Evolutionary conservation across 1,140 invertebrate species (phyloP), one percentile per base, ranked within the genome.

Genomic region (Drosophila pachea): DNA sequence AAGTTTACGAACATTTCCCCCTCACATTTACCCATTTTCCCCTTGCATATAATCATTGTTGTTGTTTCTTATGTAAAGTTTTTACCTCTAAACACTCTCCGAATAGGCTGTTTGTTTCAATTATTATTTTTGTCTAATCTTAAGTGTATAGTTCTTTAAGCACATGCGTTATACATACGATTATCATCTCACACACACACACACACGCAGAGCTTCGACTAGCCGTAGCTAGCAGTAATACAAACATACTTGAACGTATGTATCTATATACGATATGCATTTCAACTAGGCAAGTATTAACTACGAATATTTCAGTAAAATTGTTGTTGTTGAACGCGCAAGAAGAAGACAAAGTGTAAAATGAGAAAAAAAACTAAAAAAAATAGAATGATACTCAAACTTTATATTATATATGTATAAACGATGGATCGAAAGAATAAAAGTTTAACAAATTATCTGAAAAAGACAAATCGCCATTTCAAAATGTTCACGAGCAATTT

Each of bases 101-200:
- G 45, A 55, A 78, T 86, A 86, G 81, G 81, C 81, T 84, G 81
- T 84, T 84, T 84, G 81, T 84, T 84, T 84, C 81, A 84, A 81
- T 22, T 22, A 74, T 86, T 86, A 64, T 84, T 86, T 84, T 86
- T 84, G 70, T 74, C 65, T 81, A 81, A 64, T 86, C 76, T 86
- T 84, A 84, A 84, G 76, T 71, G 14, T 56, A 35, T 86, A 84
- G 81, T 59, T 79, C 49, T 63, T 65, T 83, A 83, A 86, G 76
- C 81, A 68, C 56, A 86, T 84, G 79, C 79, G 79, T 84, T 84
- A 84, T 84, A 84, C 52, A 63, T 60, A 74, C 73, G 43, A 74
- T 60, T 42, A 75, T 31, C 45, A 60, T 68, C 48, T 62, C 36
- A 22, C 22, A 22, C 22, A 22, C 22, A 22, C 1, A 22, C 36